phyloP scores from a whole-genome alignment of 92 coral and sea anemone species.

The Pocillopora grandis region DNA sequence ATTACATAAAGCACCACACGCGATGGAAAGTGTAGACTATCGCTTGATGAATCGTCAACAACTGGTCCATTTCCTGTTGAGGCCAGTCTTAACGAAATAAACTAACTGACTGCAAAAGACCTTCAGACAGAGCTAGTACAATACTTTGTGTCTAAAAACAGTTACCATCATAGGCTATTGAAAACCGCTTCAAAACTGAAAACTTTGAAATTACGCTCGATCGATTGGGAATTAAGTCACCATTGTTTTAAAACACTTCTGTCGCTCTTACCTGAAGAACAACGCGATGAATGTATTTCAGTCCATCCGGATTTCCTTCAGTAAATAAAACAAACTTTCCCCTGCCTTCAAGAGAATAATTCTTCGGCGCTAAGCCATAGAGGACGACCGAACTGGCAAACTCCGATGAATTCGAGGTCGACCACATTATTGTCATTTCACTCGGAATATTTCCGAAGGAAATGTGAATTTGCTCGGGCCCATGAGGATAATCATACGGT shows the following conservation, averaged over 20 bases:
- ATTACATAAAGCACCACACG: too few species aligned
- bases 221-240: background rate
- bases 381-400: constrained; percentile 59
- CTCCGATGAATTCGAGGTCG: constrained; percentile 49
- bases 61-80: too few species aligned
- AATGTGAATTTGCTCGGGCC: constrained; percentile 79
- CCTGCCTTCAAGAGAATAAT: constrained; percentile 50
- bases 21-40: too few species aligned
- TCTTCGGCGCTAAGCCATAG: constrained; percentile 63
- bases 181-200: too few species aligned
- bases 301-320: constrained; percentile 77
- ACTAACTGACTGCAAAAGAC: too few species aligned
- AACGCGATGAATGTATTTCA: constrained; percentile 71
- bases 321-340: constrained; percentile 66
- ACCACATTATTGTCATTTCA: constrained; percentile 78
- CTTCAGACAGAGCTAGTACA: too few species aligned
- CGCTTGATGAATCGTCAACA: too few species aligned
- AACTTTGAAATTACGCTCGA: too few species aligned
- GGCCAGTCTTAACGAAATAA: too few species aligned
- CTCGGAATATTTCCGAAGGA: constrained; percentile 69
- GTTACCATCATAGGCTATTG: too few species aligned
- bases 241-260: background rate
- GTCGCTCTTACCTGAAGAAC: constrained; percentile 51
- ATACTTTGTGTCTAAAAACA: too few species aligned
- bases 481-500: constrained; percentile 42